Evolutionary conservation across 2,888 invertebrate genomes (phyloP), one percentile per base, ranked within the genome.

Genomic region (Agrochola lychnidis): DNA sequence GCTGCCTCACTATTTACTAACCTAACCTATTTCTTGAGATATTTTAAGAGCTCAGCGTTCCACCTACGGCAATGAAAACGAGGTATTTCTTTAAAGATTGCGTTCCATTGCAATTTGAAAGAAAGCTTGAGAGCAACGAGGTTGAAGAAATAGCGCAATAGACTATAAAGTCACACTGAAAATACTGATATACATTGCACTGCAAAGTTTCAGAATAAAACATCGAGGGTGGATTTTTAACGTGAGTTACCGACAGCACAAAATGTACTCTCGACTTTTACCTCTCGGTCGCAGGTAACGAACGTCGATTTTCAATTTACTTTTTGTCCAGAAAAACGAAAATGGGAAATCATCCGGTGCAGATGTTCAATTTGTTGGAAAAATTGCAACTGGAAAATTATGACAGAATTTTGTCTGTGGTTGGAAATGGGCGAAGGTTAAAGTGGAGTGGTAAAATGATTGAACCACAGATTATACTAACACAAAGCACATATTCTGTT

Each of bases 1-100:
- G 70, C 63, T 70, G 30, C 67, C 71, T 72, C 76, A 79, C 61
- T 88, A 84, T 86, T 84, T 84, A 82, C 83, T 74, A 83, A 81
- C 79, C 83, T 74, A 84, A 81, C 79, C 79, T 84, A 86, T 85
- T 87, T 89, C 82, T 81, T 79, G 84, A 84, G 87, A 78, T 71
- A 73, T 79, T 82, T 81, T 70, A 75, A 78, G 69, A 82, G 70
- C 73, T 67, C 56, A 45, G 76, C 63, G 57, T 69, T 64, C 57
- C 57, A 74, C 67, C 63, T 67, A 79, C 64, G 63, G 71, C 69
- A 73, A 78, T 81, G 61, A 42, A 73, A 63, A 62, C 57, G 40
- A 78, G 59, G 70, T 78, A 67, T 72, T 79, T 70, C 48, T 73
- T 73, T 53, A 45, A 67, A 74, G 59, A 48, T 73, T 56, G 42